A percentile compares a stretch with the other conserved stretches of the same genome.
These are phyloP conservation scores for Boloria euphrosyne DNA, from an alignment of 2,888 invertebrate genomes.

Conservation along the genomic window DNA sequence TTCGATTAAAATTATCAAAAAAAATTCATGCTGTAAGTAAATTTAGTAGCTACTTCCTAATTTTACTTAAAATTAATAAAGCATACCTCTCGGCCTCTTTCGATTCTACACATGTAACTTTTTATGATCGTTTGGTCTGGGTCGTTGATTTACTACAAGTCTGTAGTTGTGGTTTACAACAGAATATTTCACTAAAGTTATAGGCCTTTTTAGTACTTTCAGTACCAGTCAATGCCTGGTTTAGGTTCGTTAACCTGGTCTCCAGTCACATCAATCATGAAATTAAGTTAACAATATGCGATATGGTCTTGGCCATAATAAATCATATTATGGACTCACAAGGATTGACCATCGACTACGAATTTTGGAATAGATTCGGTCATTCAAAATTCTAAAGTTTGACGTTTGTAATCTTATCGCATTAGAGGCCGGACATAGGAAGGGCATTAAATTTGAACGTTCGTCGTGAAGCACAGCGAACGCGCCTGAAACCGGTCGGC, in stretches of 20 bases:
- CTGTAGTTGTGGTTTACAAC: slow-evolving; percentile 61
- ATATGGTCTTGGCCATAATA: slow-evolving; percentile 27
- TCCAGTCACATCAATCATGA: slow-evolving; percentile 55
- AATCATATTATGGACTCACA: background rate
- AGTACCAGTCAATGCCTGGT: slow-evolving; percentile 57
- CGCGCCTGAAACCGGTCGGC: slow-evolving; percentile 81
- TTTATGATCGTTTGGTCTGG: slow-evolving; percentile 47
- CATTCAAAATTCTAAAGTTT: slow-evolving; percentile 47
- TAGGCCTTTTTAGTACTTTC: slow-evolving; percentile 60
- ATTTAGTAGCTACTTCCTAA: too few relatives aligned
- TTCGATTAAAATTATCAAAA: slow-evolving; percentile 56
- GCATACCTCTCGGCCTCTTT: slow-evolving; percentile 44
- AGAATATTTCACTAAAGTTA: slow-evolving; percentile 59
- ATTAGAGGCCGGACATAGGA: slow-evolving; percentile 80
- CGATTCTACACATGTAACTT: slow-evolving; percentile 60
- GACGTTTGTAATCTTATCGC: slow-evolving; percentile 74
- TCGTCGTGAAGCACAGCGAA: slow-evolving; percentile 73
- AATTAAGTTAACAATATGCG: slow-evolving; percentile 46
- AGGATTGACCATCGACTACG: background rate
- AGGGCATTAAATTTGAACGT: slow-evolving; percentile 81
- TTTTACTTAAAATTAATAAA: background rate
- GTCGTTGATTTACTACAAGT: slow-evolving; percentile 61
- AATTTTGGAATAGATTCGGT: background rate
- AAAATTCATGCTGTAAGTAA: background rate
- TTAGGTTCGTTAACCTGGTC: slow-evolving; percentile 59